phyloP scores from a whole-genome alignment of 2,888 invertebrate genomes.

The Lydus trimaculatus region DNA sequence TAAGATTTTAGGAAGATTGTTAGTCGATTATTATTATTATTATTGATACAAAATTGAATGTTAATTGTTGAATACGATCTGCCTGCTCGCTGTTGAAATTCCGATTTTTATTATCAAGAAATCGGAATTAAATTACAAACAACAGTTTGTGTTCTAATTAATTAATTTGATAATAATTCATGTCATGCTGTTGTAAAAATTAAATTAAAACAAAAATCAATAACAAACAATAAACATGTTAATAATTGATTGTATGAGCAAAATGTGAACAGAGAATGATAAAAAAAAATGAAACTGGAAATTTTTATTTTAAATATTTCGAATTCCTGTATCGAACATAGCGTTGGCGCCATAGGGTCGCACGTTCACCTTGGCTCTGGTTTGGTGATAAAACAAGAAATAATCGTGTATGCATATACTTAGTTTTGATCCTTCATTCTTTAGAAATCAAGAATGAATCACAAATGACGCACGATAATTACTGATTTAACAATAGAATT shows the following conservation, averaged over 20 bases:
- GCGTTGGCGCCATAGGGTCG: background rate
- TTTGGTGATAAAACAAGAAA: background rate
- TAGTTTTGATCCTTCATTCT: background rate
- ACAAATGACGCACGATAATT: background rate
- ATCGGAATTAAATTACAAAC: background rate
- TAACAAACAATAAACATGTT: constrained; percentile 54
- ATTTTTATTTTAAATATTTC: constrained; percentile 32
- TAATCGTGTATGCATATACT: background rate
- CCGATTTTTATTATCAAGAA: background rate
- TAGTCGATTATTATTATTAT: constrained; percentile 32
- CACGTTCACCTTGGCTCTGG: background rate
- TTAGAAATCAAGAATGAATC: background rate
- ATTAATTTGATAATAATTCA: constrained; percentile 30
- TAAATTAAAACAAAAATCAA: background rate
- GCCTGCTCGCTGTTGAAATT: background rate
- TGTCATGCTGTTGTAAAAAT: constrained; percentile 55
- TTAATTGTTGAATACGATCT: constrained; percentile 49
- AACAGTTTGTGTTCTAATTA: constrained; percentile 45
- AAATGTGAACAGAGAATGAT: constrained; percentile 57
- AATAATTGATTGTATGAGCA: constrained; percentile 54
- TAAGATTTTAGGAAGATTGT: constrained; percentile 37
- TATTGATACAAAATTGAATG: constrained; percentile 41
- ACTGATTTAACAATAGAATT: background rate
- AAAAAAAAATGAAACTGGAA: constrained; percentile 38
- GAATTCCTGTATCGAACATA: background rate